Base-by-base conservation (phyloP, 2,888 invertebrate genomes). In the Ichneumoninae sp. region DNA sequence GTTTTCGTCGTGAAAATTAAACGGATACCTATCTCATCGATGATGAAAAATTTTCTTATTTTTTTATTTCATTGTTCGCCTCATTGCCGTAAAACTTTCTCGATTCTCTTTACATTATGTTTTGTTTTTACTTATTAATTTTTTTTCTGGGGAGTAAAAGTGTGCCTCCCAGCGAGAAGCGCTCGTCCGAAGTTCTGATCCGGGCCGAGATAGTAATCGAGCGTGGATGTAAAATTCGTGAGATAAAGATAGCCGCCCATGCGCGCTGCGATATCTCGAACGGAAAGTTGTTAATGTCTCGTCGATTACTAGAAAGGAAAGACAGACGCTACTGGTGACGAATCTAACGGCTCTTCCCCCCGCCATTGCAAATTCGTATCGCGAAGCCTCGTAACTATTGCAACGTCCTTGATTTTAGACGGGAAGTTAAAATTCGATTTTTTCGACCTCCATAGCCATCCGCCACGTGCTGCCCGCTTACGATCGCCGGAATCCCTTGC, bases 211-310 rank as follows among this genome's bases (percentile, higher is more conserved):
- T 40, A 74, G 68, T 57, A 40, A 40, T 74, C 68, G 3, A 80
- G 47, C 54, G 33, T 57, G 22, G 47, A 47, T 66, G 50, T 50
- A 26, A 47, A 22, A 33, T 68, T 47, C 19, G 19, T 22, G 62
- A 75, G 83, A 79, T 79, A 75, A 68, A 16, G 30, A 62, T n/a
- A 60, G 5, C 16, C 36, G 50, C 52, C 33, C 7, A 52, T 60
- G 36, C 26, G 33, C 7, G n/a, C 13, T 47, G n/a, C 5, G 8
- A 57, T 70, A 74, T 69, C 26, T 52, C 47, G 33, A 72, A 50
- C 22, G 72, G 50, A 60, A 77, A 44, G 26, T 19, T 54, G 62
- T 50, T 30, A 30, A 70, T 16, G 8, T 16, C 50, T 70, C n/a
- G 26, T n/a, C 13, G 50, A 26, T 10, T 70, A 70, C 16, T 30